Base-by-base conservation (phyloP, 2,797 vertebrate genomes). In the Poeciliopsis presidionis region DNA sequence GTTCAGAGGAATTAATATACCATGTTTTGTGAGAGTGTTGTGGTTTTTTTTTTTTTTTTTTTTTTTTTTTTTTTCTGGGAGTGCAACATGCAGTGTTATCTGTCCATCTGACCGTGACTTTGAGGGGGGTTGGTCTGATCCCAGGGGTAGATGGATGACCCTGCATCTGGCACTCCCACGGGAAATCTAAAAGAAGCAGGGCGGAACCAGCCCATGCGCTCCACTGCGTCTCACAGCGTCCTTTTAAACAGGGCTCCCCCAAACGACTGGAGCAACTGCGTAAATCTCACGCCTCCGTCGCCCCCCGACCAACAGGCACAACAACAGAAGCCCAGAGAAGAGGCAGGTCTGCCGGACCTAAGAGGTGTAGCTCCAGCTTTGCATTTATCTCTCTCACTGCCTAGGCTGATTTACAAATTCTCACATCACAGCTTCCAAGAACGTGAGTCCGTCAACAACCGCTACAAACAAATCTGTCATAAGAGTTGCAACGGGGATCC, bases 141-240 rank as follows among this genome's bases (percentile, higher is more conserved):
- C 76, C 77, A 53, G 80, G 88, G 76, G 67, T 85, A 80, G 95
- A 95, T 88, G 36, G n/a, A 92, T 91, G 93, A 94, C 91, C 93
- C 90, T 4, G 91, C 93, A 96, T 95, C 95, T 93, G 94, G 93
- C 92, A 92, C 94, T 95, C 94, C 92, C 94, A 84, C 81, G 91
- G 90, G 93, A 94, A 93, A 84, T 90, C 84, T 96, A 95, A 96
- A 95, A 95, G 95, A 93, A 89, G 74, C 90, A 92, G 93, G 95
- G 96, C 92, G 91, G 94, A 94, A 89, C 91, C 71, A 84, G 71
- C 84, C 90, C 78, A 81, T 95, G 94, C 94, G 94, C 95, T 96
- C 93, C 94, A 92, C 82, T 95, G 93, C 93, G 88, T 94, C 91
- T 94, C 90, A 94, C 88, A 95, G 94, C 91, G 88, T 80, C 83